These are phyloP conservation scores for Orchestia grillus DNA, from an alignment of 1,140 invertebrate species.

Conservation along the genomic window DNA sequence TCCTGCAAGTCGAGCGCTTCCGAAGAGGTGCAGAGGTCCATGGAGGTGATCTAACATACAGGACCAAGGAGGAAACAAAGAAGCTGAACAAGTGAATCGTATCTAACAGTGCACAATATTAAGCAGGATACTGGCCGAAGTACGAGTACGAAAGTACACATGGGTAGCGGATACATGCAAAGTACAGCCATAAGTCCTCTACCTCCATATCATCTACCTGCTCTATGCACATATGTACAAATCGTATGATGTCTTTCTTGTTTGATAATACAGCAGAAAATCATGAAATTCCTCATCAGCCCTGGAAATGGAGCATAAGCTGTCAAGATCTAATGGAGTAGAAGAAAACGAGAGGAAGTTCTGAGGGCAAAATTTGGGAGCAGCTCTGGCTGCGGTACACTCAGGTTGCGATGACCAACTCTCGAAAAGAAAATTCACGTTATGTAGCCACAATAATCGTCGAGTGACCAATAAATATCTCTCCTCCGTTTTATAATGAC, in stretches of 20 bases:
- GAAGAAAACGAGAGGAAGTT: too few species aligned
- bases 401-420: neutral
- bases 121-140: neutral
- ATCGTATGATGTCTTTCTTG: neutral
- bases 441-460: too few species aligned
- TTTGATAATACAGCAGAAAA: neutral
- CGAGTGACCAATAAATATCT: too few species aligned
- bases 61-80: neutral
- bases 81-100: neutral
- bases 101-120: neutral
- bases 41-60: neutral
- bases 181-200: neutral
- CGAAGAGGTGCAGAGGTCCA: neutral
- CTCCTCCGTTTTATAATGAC: too few species aligned
- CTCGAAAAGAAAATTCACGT: neutral
- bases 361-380: too few species aligned
- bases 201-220: neutral
- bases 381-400: neutral
- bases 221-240: neutral
- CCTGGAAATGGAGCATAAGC: neutral
- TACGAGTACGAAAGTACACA: neutral
- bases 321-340: neutral
- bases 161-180: neutral
- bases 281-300: neutral
- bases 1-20: neutral